These are phyloP conservation scores for Pyxicephalus adspersus DNA, from an alignment of 2,113 vertebrate species.

Conservation along the genomic window DNA sequence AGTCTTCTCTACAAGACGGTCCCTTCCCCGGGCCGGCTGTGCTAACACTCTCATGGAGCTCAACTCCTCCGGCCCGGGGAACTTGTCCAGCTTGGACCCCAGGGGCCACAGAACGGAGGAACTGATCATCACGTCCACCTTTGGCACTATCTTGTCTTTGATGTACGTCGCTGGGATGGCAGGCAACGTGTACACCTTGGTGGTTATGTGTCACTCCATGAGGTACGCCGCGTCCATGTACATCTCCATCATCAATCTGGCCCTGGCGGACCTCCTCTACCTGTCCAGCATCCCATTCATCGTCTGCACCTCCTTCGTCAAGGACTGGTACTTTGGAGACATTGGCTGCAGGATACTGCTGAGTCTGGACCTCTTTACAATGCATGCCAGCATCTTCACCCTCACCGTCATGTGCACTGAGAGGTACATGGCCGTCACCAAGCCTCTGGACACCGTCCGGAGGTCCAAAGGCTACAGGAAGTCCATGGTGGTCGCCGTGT, in stretches of 20 bases:
- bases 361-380: conserved; percentile 90
- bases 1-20: conserved; percentile 43
- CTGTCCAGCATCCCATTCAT: conserved; percentile 92
- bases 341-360: conserved; percentile 86
- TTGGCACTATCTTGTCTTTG: conserved; percentile 84
- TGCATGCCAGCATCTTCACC: conserved; percentile 94
- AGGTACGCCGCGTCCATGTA: conserved; percentile 88
- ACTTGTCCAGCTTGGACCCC: conserved; percentile 30
- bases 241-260: conserved; percentile 90
- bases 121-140: conserved; percentile 82
- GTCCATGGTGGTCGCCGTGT: conserved; percentile 79
- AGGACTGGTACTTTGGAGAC: conserved; percentile 93
- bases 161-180: conserved; percentile 85
- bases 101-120: conserved; percentile 47
- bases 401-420: conserved; percentile 91
- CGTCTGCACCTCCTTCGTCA: conserved; percentile 88
- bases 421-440: conserved; percentile 89
- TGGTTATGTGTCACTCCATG: conserved; percentile 88
- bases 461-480: conserved; percentile 83
- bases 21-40: conserved; percentile 36
- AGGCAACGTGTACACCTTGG: conserved; percentile 89
- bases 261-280: conserved; percentile 89
- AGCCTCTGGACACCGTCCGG: conserved; percentile 83
- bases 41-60: conserved; percentile 24
- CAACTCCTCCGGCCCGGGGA: conserved; percentile 47